Percentiles rank a stretch among this genome's conserved stretches.
Conservation (phyloP, 2,113 vertebrate genomes). For the Salvelinus fontinalis region DNA sequence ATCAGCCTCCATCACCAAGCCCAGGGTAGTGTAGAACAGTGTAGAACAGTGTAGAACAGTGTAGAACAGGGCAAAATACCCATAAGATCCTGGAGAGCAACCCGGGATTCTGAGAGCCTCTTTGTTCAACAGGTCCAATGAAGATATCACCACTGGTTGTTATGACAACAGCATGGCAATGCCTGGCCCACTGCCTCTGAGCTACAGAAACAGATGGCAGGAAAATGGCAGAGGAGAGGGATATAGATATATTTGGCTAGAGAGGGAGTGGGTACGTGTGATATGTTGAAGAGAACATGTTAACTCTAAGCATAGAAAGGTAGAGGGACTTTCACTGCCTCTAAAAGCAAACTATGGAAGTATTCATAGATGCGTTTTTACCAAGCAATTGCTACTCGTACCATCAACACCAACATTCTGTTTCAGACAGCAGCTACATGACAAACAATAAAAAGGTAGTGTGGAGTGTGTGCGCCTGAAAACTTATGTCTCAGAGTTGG, state of each 20-base stretch:
- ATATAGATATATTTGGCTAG: neutral
- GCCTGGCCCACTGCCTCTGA: slow-evolving; percentile 45
- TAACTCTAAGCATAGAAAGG: slow-evolving; percentile 13
- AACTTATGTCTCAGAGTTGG: slow-evolving; percentile 18
- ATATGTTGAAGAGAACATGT: neutral
- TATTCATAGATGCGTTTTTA: no score
- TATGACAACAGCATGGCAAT: slow-evolving; percentile 39
- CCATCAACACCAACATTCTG: neutral
- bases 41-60: neutral
- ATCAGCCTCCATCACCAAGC: slow-evolving; percentile 16
- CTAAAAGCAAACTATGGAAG: no score
- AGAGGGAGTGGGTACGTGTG: neutral
- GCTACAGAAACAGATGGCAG: slow-evolving; percentile 49
- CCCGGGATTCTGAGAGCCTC: slow-evolving; percentile 31
- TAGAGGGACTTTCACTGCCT: neutral
- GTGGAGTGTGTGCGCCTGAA: slow-evolving; percentile 39
- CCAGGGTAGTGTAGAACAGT: neutral
- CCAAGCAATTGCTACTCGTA: no score
- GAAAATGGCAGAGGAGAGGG: slow-evolving; percentile 9
- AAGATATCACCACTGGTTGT: slow-evolving; percentile 56
- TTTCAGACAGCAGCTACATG: slow-evolving; percentile 42
- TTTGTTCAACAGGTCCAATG: slow-evolving; percentile 41
- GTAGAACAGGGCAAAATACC: slow-evolving; percentile 5
- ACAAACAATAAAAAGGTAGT: slow-evolving; percentile 50
- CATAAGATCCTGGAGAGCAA: slow-evolving; percentile 1